These are phyloP conservation scores for Tuberolachnus salignus DNA, from an alignment of 2,888 invertebrate genomes.

Conservation along the genomic window DNA sequence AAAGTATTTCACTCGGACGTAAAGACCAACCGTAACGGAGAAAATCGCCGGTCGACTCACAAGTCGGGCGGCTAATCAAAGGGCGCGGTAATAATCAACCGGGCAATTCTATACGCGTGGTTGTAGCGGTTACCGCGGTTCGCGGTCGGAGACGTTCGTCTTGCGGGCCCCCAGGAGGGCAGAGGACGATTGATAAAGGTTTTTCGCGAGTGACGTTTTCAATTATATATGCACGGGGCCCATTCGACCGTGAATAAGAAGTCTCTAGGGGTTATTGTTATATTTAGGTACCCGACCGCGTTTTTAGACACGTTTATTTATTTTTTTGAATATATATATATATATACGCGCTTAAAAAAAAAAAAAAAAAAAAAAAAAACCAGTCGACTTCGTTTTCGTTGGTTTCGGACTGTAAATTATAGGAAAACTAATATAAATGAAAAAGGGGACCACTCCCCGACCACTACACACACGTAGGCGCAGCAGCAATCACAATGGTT, in stretches of 20 bases:
- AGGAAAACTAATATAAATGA: conserved; percentile 36
- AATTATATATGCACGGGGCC: conserved; percentile 27
- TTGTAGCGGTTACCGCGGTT: conserved; percentile 8
- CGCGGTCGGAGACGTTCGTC: neutral
- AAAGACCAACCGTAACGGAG: too few species aligned
- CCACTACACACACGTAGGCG: too few species aligned
- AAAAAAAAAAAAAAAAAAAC: conserved; percentile 22
- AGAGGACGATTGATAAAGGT: conserved; percentile 30
- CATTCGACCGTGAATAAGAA: conserved; percentile 12
- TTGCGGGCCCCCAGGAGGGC: neutral
- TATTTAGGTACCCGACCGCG: too few species aligned
- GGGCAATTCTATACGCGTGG: neutral
- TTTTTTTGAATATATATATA: conserved; percentile 28
- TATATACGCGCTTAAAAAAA: conserved; percentile 31
- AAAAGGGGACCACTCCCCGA: neutral
- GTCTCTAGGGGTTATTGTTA: conserved; percentile 17
- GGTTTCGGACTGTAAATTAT: conserved; percentile 16
- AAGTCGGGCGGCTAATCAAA: too few species aligned
- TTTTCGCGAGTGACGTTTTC: conserved; percentile 44
- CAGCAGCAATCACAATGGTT: conserved; percentile 31
- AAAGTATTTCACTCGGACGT: neutral
- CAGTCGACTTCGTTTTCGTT: conserved; percentile 14
- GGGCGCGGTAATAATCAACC: too few species aligned
- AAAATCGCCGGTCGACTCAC: too few species aligned
- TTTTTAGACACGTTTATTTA: neutral